Percentiles rank a stretch among this genome's conserved stretches.
These are phyloP conservation scores for Diachasmimorpha longicaudata DNA, from an alignment of 1,140 invertebrate species.

Conservation along the genomic window DNA sequence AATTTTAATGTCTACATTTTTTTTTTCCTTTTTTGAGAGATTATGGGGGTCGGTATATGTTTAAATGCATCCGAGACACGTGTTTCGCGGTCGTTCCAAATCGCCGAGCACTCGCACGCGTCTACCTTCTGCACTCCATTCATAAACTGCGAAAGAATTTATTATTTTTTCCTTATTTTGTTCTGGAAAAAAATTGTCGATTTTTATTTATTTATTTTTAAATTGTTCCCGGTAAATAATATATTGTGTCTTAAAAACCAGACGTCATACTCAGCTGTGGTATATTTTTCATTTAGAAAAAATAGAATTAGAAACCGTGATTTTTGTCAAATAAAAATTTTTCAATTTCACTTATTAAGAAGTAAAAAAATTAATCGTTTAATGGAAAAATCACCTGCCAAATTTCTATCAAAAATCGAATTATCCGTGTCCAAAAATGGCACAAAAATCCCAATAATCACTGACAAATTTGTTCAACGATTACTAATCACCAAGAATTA, in stretches of 20 bases:
- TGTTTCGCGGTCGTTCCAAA: not conserved
- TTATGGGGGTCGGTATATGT: not conserved
- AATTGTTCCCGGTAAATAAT: not conserved
- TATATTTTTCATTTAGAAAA: too few species aligned
- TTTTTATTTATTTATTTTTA: not conserved
- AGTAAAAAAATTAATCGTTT: too few species aligned
- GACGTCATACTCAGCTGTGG: too few species aligned
- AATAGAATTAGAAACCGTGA: not conserved
- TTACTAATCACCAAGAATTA: not conserved
- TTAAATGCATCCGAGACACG: not conserved
- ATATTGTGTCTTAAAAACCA: too few species aligned
- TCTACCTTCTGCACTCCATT: conserved; percentile 21
- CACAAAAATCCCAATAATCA: too few species aligned
- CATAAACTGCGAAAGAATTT: not conserved
- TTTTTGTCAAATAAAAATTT: not conserved
- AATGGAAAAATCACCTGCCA: too few species aligned
- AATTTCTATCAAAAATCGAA: too few species aligned
- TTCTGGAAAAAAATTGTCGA: conserved; percentile 8
- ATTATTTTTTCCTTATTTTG: not conserved
- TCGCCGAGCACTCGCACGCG: not conserved
- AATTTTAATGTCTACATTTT: not conserved
- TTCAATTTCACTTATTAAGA: too few species aligned
- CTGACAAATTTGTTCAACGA: too few species aligned
- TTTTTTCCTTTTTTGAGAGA: not conserved
- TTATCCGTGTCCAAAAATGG: too few species aligned